Base-by-base conservation (phyloP, 1,140 invertebrate genomes). In the Bombus pascuorum region DNA sequence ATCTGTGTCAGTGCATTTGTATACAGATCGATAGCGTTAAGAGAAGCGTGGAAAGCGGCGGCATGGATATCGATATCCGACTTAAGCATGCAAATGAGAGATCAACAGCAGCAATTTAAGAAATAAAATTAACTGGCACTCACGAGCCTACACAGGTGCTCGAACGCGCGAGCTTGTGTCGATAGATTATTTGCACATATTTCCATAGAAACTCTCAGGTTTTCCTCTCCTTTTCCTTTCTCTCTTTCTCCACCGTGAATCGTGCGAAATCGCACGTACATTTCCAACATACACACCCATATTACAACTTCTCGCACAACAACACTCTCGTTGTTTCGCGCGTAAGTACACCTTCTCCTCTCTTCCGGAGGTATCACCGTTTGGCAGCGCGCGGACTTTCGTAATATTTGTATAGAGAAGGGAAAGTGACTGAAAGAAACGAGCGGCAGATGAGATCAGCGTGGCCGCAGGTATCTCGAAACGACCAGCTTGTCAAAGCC, bases 371-470 rank as follows among this genome's bases (percentile, higher is more conserved):
- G 74, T 57, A 39, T 68, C 82, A 0, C 73, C 47, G 62, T 70
- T 83, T 83, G 65, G 44, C 82, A 78, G 28, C 68, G n/a, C 18
- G 3, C 76, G 32, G 3, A 32, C 83, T 84, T 80, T 85, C 77
- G 77, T 85, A 80, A 85, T 73, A 73, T 85, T 85, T 80, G 66
- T 73, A 80, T 42, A 80, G 83, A 80, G 53, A 80, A 73, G 53
- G 83, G 85, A 84, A 83, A 79, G 76, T 68, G 76, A 78, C 68
- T n/a, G 78, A 81, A 71, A 83, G 82, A 80, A 79, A 78, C 68
- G 66, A 65, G 66, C 65, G 44, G 72, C 57, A 75, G 84, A 79
- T 53, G 57, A 75, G 34, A 81, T 75, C 39, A 72, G n/a, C 66
- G 34, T 65, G 78, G 28, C 44, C 34, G 53, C 70, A 8, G 5